phyloP scores from a whole-genome alignment of 2,797 vertebrate genomes.

The Bovichtus diacanthus region DNA sequence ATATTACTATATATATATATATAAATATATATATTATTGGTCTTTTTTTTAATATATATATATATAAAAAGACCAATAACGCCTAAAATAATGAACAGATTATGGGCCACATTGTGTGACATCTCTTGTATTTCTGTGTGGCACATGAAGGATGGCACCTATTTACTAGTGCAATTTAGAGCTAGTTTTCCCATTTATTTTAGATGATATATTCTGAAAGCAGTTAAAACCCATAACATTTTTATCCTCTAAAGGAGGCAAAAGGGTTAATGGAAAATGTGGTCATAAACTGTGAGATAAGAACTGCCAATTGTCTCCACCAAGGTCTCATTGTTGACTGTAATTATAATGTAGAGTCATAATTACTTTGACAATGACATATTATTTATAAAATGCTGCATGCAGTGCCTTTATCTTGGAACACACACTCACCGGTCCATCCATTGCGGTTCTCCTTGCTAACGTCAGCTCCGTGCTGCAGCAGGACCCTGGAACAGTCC shows the following conservation, averaged over 20 bases:
- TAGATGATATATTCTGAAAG: not conserved
- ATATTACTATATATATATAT: no score
- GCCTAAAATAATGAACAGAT: no score
- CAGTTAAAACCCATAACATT: not conserved
- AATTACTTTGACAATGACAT: not conserved
- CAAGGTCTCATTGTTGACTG: not conserved
- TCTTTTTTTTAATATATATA: no score
- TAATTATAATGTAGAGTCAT: not conserved
- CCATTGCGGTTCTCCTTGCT: slow-evolving; percentile 96
- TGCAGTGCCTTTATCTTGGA: not conserved
- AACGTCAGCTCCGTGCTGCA: slow-evolving; percentile 93
- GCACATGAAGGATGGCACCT: not conserved
- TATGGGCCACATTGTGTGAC: not conserved
- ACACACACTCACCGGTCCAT: slow-evolving; percentile 90
- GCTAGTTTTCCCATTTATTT: not conserved
- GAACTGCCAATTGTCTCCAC: not conserved
- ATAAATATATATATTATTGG: no score
- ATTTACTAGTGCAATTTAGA: not conserved
- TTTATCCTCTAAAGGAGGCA: not conserved
- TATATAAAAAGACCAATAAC: no score
- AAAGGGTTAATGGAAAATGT: not conserved
- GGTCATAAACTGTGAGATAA: not conserved
- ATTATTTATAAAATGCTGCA: slow-evolving; percentile 9
- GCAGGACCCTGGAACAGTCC: slow-evolving; percentile 92
- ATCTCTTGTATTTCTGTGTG: not conserved